Evolutionary conservation across 2,113 vertebrate genomes (phyloP).

Genomic region (Sceloporus tristichus): DNA sequence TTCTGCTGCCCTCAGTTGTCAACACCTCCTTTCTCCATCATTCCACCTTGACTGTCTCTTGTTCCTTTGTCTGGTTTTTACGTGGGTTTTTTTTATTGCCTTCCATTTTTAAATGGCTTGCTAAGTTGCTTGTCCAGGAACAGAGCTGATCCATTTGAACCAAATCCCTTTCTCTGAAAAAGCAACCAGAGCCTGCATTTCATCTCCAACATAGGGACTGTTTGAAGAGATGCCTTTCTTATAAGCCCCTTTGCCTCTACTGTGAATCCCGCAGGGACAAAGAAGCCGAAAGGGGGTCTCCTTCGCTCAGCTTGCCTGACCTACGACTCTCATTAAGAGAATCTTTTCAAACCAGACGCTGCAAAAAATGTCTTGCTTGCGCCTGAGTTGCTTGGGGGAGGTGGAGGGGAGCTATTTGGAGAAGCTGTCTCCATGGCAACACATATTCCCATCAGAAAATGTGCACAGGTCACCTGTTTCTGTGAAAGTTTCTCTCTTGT

Average conservation of each 20-base stretch:
- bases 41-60: neutral
- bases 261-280: accelerated
- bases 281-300: neutral
- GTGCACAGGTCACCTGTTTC: slow-evolving; percentile 73
- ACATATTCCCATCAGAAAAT: slow-evolving; percentile 63
- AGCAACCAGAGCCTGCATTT: accelerated
- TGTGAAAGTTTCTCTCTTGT: slow-evolving; percentile 59
- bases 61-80: slow-evolving; percentile 13
- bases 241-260: neutral
- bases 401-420: slow-evolving; percentile 73
- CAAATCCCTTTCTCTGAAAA: slow-evolving; percentile 18
- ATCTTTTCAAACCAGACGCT: slow-evolving; percentile 45
- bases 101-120: slow-evolving; percentile 23
- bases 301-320: neutral
- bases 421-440: slow-evolving; percentile 72
- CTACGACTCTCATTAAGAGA: slow-evolving; percentile 42
- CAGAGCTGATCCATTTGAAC: slow-evolving; percentile 31
- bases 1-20: neutral
- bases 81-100: too few species aligned
- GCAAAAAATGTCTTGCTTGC: slow-evolving; percentile 65
- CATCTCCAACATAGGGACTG: neutral
- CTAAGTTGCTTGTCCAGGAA: slow-evolving; percentile 10
- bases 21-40: neutral
- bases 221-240: slow-evolving; percentile 46
- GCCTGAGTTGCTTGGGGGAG: slow-evolving; percentile 70